A percentile compares a stretch with the other conserved stretches of the same genome.
Evolutionary conservation across 2,113 vertebrate species (phyloP).

Genomic region (Antechinus flavipes): DNA sequence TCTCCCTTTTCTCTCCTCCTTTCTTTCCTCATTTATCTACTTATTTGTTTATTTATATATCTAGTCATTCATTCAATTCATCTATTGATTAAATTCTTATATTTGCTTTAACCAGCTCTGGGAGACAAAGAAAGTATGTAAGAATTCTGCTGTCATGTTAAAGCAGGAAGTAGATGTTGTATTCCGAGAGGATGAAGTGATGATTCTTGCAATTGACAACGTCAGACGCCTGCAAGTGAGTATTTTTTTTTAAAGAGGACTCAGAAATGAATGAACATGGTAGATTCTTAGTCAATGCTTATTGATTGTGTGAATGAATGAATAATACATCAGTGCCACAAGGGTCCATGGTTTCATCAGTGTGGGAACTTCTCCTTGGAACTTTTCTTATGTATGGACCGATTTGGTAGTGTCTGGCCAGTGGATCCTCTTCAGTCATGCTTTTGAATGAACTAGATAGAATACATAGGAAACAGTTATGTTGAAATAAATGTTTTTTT

Average conservation of each 20-base stretch:
- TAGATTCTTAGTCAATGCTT: not conserved
- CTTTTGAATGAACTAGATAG: not conserved
- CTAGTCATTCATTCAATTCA: not conserved
- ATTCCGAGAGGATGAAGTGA: conserved; percentile 86
- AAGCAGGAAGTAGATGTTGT: conserved; percentile 93
- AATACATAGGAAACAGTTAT: not conserved
- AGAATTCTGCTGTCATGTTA: conserved; percentile 89
- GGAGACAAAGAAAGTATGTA: conserved; percentile 94
- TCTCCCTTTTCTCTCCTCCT: not conserved
- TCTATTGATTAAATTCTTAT: conserved; percentile 38
- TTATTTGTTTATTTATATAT: not conserved
- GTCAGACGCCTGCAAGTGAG: conserved; percentile 91
- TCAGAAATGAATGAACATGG: conserved; percentile 10
- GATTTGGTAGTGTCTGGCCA: not conserved
- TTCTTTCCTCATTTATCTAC: not conserved
- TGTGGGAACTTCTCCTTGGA: not conserved
- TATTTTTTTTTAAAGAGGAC: conserved; percentile 32
- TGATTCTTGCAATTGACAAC: conserved; percentile 92
- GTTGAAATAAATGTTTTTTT: not conserved
- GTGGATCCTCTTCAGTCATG: not conserved
- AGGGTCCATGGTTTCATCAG: not conserved
- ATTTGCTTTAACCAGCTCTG: conserved; percentile 88
- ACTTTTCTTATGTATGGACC: not conserved
- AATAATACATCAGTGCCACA: not conserved
- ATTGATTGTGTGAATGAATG: not conserved